phyloP scores from a whole-genome alignment of 2,113 vertebrate genomes.

The Setophaga kirtlandii region DNA sequence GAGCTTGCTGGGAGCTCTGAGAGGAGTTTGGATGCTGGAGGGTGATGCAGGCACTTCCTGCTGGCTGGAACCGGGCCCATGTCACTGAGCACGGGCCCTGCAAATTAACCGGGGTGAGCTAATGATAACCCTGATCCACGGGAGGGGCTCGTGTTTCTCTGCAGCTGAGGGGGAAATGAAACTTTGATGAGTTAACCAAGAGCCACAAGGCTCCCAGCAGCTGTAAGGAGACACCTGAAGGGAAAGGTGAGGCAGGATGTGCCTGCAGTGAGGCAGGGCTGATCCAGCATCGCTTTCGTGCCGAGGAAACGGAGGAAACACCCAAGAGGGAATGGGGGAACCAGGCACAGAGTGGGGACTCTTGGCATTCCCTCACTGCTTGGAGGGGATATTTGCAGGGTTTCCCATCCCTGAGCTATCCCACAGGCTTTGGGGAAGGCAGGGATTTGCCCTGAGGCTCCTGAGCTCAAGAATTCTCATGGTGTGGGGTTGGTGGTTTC shows the following conservation, averaged over 20 bases:
- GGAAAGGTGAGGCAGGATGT: background rate
- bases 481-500: accelerated
- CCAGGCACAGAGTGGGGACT: background rate
- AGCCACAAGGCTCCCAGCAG: background rate
- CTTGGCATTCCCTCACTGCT: background rate
- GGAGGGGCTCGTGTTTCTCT: background rate
- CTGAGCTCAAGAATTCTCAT: accelerated
- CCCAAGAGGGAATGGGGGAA: accelerated
- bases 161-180: conserved; percentile 29
- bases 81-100: background rate
- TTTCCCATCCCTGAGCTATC: background rate
- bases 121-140: background rate
- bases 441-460: accelerated
- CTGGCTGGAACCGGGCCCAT: background rate
- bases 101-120: background rate
- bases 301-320: accelerated
- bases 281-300: accelerated
- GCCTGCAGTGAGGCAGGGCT: background rate
- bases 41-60: too few species aligned
- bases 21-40: background rate
- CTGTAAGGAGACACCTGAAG: conserved; percentile 27
- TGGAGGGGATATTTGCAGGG: background rate
- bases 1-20: background rate
- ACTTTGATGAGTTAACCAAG: conserved; percentile 51
- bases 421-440: accelerated